Evolutionary conservation across 2,113 vertebrate genomes (phyloP).

Genomic region (Sporophila hypoxantha): DNA sequence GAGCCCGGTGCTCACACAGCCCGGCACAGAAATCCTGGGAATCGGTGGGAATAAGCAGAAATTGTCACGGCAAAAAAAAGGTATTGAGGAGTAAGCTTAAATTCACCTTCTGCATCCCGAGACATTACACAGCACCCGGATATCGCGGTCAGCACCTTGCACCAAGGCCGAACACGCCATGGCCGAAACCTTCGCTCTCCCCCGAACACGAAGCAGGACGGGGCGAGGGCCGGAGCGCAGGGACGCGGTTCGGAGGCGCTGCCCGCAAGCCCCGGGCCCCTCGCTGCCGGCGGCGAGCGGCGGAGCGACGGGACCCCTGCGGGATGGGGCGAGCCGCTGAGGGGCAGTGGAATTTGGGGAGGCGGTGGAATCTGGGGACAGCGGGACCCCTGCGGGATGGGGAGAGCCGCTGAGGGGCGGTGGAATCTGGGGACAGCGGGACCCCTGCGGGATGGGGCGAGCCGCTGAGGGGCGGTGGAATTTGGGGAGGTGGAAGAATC

Average conservation of each 20-base stretch:
- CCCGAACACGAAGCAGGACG: fast-evolving
- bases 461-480: too few species aligned
- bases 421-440: too few species aligned
- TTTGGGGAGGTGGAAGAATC: too few species aligned
- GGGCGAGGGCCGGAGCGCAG: not conserved
- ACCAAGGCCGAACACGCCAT: fast-evolving
- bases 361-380: too few species aligned
- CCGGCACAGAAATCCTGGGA: fast-evolving
- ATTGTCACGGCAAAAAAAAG: not conserved
- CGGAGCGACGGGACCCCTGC: fast-evolving
- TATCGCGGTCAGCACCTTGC: fast-evolving
- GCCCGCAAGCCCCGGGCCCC: not conserved
- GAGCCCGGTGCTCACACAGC: fast-evolving
- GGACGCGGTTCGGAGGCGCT: not conserved
- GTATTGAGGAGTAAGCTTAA: fast-evolving
- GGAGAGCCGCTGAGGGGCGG: not conserved
- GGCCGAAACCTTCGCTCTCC: fast-evolving
- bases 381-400: not conserved
- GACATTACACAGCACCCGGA: too few species aligned
- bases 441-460: too few species aligned
- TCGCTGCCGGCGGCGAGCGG: not conserved
- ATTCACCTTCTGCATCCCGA: not conserved
- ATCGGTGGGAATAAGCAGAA: fast-evolving
- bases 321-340: not conserved
- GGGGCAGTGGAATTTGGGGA: too few species aligned